These are phyloP conservation scores for Leptodactylus fallax DNA, from an alignment of 2,797 vertebrate genomes.

Conservation along the genomic window DNA sequence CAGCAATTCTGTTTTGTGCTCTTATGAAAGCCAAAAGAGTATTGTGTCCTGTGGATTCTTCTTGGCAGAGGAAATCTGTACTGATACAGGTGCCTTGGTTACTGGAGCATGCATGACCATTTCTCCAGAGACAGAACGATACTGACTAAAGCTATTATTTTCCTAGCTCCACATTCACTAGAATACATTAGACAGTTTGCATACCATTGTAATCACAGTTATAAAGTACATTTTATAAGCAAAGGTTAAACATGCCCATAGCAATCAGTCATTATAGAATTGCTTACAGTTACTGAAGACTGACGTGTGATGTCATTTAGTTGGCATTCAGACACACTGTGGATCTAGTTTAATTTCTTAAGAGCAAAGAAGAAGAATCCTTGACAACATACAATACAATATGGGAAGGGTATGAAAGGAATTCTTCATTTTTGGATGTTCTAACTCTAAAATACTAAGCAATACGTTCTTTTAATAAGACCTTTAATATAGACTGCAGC, in stretches of 20 bases:
- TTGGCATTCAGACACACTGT: neutral
- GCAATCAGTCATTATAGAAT: neutral
- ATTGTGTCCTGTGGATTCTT: too few relatives aligned
- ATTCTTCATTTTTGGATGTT: conserved; percentile 8
- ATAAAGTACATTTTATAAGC: neutral
- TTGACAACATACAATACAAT: neutral
- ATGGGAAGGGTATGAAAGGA: conserved; percentile 8
- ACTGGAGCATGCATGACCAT: neutral
- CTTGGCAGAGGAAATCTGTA: too few relatives aligned
- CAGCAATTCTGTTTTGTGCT: neutral
- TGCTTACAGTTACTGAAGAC: neutral
- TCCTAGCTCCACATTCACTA: neutral
- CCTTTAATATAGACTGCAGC: conserved; percentile 45
- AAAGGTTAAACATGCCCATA: neutral
- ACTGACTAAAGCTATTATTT: neutral
- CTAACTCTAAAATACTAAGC: conserved; percentile 9
- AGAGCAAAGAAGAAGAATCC: neutral
- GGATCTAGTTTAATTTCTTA: neutral
- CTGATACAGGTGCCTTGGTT: neutral
- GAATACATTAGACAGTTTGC: neutral
- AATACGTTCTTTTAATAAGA: conserved; percentile 12
- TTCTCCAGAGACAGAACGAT: neutral
- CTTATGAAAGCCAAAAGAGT: neutral
- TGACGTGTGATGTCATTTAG: neutral
- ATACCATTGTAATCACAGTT: neutral